Conservation (phyloP, 2,888 invertebrate species). For the Amphipyra berbera region DNA sequence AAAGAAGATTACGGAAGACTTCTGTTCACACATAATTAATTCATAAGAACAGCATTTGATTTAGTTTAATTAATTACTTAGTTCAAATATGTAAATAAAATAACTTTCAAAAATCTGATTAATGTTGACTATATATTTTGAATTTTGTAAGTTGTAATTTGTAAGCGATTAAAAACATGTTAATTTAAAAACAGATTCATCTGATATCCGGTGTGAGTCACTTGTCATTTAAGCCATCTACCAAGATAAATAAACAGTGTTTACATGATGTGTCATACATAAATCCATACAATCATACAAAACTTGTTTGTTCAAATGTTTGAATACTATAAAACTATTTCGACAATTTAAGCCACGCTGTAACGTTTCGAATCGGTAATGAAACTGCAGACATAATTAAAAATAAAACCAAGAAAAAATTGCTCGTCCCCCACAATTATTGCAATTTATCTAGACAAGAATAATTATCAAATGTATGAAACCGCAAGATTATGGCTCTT, state of each 20-base stretch:
- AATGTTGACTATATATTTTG: slow-evolving; percentile 8
- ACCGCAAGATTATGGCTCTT: no score
- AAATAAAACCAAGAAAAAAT: no score
- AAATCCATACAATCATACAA: slow-evolving; percentile 17
- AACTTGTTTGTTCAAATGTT: slow-evolving; percentile 49
- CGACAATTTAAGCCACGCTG: slow-evolving; percentile 6
- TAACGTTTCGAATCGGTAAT: neutral
- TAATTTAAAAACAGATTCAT: slow-evolving; percentile 30
- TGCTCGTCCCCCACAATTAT: no score
- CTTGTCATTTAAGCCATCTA: slow-evolving; percentile 22
- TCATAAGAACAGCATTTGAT: no score
- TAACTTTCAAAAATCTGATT: slow-evolving; percentile 4
- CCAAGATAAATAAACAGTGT: slow-evolving; percentile 41
- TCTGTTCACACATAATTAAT: no score
- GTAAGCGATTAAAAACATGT: slow-evolving; percentile 23
- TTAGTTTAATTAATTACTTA: neutral
- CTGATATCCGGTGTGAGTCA: slow-evolving; percentile 44
- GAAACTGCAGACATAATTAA: neutral
- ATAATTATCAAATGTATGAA: no score
- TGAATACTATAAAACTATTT: slow-evolving; percentile 8
- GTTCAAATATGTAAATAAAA: neutral
- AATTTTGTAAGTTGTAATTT: neutral
- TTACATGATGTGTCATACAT: slow-evolving; percentile 46
- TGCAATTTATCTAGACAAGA: no score
- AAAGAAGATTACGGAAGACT: no score